Base-by-base conservation (phyloP, 2,888 invertebrate genomes). In the Theristus sp. region DNA sequence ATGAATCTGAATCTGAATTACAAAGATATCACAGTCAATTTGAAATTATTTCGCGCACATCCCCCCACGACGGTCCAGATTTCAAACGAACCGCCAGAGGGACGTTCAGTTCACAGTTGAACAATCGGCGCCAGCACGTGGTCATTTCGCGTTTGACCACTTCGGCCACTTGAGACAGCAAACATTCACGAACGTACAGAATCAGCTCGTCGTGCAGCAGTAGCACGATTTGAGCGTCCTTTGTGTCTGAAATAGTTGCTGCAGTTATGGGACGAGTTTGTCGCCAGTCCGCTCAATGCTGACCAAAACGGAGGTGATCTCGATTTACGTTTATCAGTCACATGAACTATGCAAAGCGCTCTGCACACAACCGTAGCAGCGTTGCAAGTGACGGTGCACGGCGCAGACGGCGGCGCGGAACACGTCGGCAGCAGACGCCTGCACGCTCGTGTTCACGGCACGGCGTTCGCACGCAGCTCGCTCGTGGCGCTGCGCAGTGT, bases 181-280 rank as follows among this genome's bases (percentile, higher is more conserved):
- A 38, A 38, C 17, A 6, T 13, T 38, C 38, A 38, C 38, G 38
- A 38, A 89, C 86, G 80, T 98, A 93, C 72, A 87, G 93, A 30
- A 98, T 82, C 1, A 98, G 80, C 79, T 98, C 98, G 76, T 98
- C 96, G 74, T 98, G 96, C 68, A 98, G 79, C 74, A 94, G 91
- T 28, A 96, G 78, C 1, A 94, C 83, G 22, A 94, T 80, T 63
- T 68, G 72, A 3, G 72, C 75, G 27, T 59, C n/a, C 67, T 64
- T 61, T 29, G 64, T 58, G 58, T 57, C 38, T 38, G 38, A 38
- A 38, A 38, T 13, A n/a, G n/a, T n/a, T n/a, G n/a, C n/a, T n/a
- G n/a, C n/a, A n/a, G n/a, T n/a, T n/a, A n/a, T n/a, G n/a, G n/a
- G n/a, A n/a, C n/a, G n/a, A n/a, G n/a, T n/a, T n/a, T n/a, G n/a